These are phyloP conservation scores for Equus quagga DNA, from an alignment of 2,113 vertebrate genomes.

Conservation along the genomic window DNA sequence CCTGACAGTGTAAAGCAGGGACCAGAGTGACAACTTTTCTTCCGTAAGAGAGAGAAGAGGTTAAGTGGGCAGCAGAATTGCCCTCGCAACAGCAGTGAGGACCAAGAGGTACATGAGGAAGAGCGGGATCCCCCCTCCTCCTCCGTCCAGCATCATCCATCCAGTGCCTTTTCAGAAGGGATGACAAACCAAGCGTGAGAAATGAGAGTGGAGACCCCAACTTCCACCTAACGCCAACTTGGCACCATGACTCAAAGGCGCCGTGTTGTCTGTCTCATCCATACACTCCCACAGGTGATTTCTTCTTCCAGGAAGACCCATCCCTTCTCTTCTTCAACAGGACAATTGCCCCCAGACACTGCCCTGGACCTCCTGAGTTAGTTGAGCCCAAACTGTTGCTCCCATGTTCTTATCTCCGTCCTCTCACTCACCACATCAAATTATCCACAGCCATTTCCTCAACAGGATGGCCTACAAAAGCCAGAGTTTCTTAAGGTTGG, in stretches of 20 bases:
- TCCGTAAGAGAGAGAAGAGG: rapidly evolving
- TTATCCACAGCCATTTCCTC: rapidly evolving
- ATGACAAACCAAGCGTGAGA: rapidly evolving
- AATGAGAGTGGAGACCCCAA: too few species aligned
- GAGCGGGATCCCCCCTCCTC: background rate
- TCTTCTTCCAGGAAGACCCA: too few species aligned
- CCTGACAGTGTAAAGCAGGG: background rate
- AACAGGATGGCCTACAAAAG: background rate
- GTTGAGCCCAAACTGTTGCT: background rate
- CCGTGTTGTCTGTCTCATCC: background rate
- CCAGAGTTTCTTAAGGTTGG: background rate
- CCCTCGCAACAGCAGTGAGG: background rate
- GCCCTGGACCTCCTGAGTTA: background rate
- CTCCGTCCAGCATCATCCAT: background rate
- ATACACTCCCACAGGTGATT: rapidly evolving
- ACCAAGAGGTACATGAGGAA: too few species aligned
- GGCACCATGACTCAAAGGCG: rapidly evolving
- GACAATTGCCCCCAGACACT: background rate
- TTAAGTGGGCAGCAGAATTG: too few species aligned
- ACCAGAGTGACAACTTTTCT: background rate
- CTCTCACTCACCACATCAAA: rapidly evolving
- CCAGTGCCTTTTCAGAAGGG: background rate
- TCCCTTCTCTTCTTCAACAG: background rate
- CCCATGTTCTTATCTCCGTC: rapidly evolving
- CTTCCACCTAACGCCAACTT: background rate